These are phyloP conservation scores for Maniola jurtina DNA, from an alignment of 1,140 invertebrate species.

Conservation along the genomic window DNA sequence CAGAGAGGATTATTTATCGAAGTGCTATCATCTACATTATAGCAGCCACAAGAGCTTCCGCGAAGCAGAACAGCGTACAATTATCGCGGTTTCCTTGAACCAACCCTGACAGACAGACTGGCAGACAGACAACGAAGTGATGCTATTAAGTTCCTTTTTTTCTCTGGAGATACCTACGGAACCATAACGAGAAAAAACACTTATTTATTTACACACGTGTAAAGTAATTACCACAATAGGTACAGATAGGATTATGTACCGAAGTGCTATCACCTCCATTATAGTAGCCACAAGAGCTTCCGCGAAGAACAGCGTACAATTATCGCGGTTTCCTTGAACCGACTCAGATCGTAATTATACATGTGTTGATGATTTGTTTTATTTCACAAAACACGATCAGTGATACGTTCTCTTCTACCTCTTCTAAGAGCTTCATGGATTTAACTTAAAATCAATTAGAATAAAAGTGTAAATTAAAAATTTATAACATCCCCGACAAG, in stretches of 20 bases:
- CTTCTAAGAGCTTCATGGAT: too few relatives aligned
- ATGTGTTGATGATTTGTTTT: slow-evolving; percentile 26
- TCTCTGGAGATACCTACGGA: too few relatives aligned
- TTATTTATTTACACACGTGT: slow-evolving; percentile 22
- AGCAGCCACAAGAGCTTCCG: slow-evolving; percentile 44
- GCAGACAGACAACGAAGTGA: too few relatives aligned
- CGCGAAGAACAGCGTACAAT: slow-evolving; percentile 55
- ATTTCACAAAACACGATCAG: slow-evolving; percentile 9
- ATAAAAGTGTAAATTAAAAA: too few relatives aligned
- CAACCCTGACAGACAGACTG: slow-evolving; percentile 29
- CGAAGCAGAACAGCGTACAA: slow-evolving; percentile 54
- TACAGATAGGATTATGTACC: slow-evolving; percentile 56
- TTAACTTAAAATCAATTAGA: too few relatives aligned
- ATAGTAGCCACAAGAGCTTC: slow-evolving; percentile 44
- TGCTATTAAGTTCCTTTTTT: too few relatives aligned
- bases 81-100: slow-evolving; percentile 62
- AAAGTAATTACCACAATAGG: slow-evolving; percentile 45
- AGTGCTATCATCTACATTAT: slow-evolving; percentile 52
- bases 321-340: slow-evolving; percentile 61
- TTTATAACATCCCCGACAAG: too few relatives aligned
- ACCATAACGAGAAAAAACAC: too few relatives aligned
- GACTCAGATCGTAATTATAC: slow-evolving; percentile 47
- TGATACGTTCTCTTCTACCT: too few relatives aligned
- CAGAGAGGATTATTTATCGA: slow-evolving; percentile 51
- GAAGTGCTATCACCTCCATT: slow-evolving; percentile 51